phyloP scores from a whole-genome alignment of 2,113 vertebrate genomes.

The Platichthys flesus region DNA sequence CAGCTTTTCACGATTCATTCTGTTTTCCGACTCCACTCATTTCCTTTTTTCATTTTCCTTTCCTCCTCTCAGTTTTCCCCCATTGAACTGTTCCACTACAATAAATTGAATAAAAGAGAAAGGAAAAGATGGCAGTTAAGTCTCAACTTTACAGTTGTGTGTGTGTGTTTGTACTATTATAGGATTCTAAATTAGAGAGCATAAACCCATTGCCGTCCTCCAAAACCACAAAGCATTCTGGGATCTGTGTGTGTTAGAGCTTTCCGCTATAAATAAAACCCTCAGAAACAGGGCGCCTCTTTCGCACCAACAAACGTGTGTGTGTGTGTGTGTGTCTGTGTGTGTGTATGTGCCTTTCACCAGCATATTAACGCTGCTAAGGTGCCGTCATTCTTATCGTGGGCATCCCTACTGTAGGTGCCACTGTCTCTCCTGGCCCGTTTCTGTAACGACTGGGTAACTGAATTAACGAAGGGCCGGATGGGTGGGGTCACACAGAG shows the following conservation, averaged over 20 bases:
- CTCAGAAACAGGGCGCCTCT: conserved; percentile 65
- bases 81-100: conserved; percentile 16
- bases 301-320: conserved; percentile 50
- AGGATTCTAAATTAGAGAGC: conserved; percentile 81
- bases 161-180: conserved; percentile 52
- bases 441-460: conserved; percentile 53
- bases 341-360: conserved; percentile 33
- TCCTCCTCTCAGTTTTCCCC: neutral
- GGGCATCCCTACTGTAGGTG: conserved; percentile 24
- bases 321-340: conserved; percentile 40
- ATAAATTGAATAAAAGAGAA: conserved; percentile 18
- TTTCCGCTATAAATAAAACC: conserved; percentile 66
- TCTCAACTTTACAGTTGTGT: conserved; percentile 32
- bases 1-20: conserved; percentile 29
- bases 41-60: neutral
- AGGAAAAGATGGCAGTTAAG: conserved; percentile 18
- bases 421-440: conserved; percentile 12
- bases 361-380: conserved; percentile 18
- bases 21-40: conserved; percentile 11
- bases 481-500: conserved; percentile 60
- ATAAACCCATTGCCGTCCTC: conserved; percentile 60
- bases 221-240: conserved; percentile 80
- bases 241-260: conserved; percentile 69
- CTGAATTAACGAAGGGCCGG: conserved; percentile 64
- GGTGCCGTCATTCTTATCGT: conserved; percentile 24